Base-by-base conservation (phyloP, 2,797 vertebrate genomes). In the Melopsittacus undulatus region DNA sequence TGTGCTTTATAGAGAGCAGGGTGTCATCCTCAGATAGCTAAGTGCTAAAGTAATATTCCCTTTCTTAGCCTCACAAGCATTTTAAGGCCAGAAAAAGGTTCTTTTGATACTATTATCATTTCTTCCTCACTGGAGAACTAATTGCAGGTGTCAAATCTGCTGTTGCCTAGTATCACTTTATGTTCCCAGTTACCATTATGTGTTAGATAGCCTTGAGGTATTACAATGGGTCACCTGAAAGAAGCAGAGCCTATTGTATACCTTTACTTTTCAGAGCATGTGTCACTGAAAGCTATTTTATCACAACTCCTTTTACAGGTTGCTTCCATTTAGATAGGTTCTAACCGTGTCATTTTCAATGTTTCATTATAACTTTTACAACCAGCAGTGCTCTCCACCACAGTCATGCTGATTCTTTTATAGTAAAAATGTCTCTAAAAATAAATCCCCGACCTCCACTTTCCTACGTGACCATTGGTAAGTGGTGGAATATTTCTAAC, bases 361-460 rank as follows among this genome's bases (percentile, higher is more conserved):
- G 72, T 93, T 97, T 96, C 80, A 87, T 87, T 97, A 46, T 73
- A 94, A 83, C 79, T 96, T 95, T 80, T 92, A 95, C 91, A 94
- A 89, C 80, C 90, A 93, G 80, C 49, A 10, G 77, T 38, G 43
- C 46, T 97, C 94, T 95, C 78, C 51, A 73, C 77, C 83, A 94
- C 85, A 95, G 83, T 92, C 95, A 82, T 95, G 94, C 92, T 97
- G 89, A 87, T 89, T 96, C 91, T 85, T 93, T 93, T 75, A 86
- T 63, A 96, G 69, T 78, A 91, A 97, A 97, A 95, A 85, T 38
- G 59, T 49, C 70, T 97, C 96, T 96, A 97, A 97, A 95, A 97
- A 95, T 97, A 97, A 96, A 90, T 91, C 96, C 77, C 77, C 63
- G 94, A 38, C 63, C 77, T 85, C 89, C 27, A 13, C 83, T 95